Conservation (phyloP, 1,140 invertebrate species). For the Neodiprion virginianus region DNA sequence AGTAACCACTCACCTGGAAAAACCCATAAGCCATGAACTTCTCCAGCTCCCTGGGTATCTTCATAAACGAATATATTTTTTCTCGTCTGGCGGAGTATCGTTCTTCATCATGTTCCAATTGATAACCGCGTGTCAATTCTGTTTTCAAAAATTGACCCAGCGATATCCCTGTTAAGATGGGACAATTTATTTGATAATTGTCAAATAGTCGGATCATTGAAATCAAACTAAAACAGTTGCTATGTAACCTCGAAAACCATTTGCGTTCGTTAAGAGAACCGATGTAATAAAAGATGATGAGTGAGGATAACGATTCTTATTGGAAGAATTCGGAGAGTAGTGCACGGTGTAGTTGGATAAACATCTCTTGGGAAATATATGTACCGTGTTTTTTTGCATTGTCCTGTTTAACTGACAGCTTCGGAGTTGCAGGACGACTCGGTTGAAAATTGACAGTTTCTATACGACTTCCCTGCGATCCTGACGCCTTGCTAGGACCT, state of each 20-base stretch:
- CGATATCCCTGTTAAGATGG: conserved; percentile 53
- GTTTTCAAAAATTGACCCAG: conserved; percentile 80
- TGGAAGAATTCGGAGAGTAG: too few species aligned
- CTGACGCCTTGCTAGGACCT: conserved; percentile 23
- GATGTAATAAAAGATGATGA: too few species aligned
- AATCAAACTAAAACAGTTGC: too few species aligned
- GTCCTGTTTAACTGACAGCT: not conserved
- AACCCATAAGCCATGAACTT: conserved; percentile 97
- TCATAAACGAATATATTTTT: conserved; percentile 97
- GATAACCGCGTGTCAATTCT: conserved; percentile 90
- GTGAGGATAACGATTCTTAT: too few species aligned
- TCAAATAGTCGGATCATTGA: too few species aligned
- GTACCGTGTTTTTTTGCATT: conserved; percentile 7
- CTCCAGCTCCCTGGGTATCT: conserved; percentile 92
- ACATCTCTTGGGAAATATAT: not conserved
- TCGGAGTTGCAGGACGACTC: not conserved
- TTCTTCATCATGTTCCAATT: conserved; percentile 92
- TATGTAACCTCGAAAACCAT: too few species aligned
- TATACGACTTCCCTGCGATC: conserved; percentile 13
- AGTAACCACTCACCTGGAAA: conserved; percentile 69
- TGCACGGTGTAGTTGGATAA: too few species aligned
- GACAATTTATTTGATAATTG: not conserved
- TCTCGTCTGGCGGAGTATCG: conserved; percentile 90
- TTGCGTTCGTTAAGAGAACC: too few species aligned
- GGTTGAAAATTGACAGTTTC: conserved; percentile 26